These are phyloP conservation scores for Antechinus flavipes DNA, from an alignment of 2,113 vertebrate species.

Conservation along the genomic window DNA sequence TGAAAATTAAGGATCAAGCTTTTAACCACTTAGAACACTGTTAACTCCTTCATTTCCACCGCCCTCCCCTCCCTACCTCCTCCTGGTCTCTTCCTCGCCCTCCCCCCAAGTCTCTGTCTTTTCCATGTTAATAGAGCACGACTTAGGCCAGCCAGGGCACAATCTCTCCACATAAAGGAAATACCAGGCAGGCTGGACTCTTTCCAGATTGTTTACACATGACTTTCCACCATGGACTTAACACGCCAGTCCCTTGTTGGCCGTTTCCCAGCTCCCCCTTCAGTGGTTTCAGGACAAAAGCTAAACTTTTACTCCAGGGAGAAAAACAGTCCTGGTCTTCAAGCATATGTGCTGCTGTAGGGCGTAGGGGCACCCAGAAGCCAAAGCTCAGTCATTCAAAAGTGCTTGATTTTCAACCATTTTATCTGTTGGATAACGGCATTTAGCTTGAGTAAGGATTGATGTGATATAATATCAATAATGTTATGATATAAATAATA, in stretches of 20 bases:
- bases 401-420: neutral
- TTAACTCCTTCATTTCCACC: neutral
- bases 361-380: neutral
- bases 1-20: neutral
- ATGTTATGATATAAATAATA: neutral
- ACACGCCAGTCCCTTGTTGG: neutral
- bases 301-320: neutral
- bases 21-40: neutral
- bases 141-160: neutral
- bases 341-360: neutral
- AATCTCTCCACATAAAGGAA: neutral
- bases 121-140: neutral
- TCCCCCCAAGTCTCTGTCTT: neutral
- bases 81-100: neutral
- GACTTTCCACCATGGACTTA: neutral
- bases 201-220: neutral
- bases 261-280: neutral
- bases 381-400: neutral
- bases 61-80: neutral
- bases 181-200: neutral
- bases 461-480: neutral
- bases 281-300: neutral
- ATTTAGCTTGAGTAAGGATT: neutral
- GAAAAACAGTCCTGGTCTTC: neutral
- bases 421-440: neutral